Percentiles rank a stretch among this genome's conserved stretches.
Conservation (phyloP, 2,888 invertebrate genomes). For the Glaucopsyche alexis region DNA sequence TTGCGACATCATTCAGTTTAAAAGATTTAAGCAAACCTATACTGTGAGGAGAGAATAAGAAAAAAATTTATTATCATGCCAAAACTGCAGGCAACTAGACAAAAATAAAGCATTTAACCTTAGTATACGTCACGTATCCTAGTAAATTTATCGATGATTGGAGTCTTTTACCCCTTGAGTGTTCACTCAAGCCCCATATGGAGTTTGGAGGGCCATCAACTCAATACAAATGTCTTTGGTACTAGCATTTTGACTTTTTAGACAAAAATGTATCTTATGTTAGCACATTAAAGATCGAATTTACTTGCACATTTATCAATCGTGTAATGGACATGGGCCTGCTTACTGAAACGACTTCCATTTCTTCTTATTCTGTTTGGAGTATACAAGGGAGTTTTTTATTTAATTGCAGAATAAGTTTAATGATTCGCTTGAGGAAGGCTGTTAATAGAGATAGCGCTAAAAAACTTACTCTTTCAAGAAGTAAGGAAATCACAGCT, state of each 20-base stretch:
- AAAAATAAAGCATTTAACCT: background rate
- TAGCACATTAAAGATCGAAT: background rate
- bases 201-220: constrained; percentile 33
- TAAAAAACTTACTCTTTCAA: too few relatives aligned
- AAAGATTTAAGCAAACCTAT: too few relatives aligned
- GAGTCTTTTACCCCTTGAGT: constrained; percentile 30
- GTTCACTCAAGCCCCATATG: constrained; percentile 32
- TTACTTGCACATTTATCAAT: background rate
- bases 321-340: constrained; percentile 8
- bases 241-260: background rate
- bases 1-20: too few relatives aligned
- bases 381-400: background rate
- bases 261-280: background rate
- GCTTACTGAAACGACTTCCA: background rate
- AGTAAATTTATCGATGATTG: constrained; percentile 31
- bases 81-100: too few relatives aligned
- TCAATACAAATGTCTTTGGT: constrained; percentile 36
- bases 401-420: background rate
- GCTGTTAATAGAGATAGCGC: too few relatives aligned
- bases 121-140: constrained; percentile 28
- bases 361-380: background rate
- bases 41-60: too few relatives aligned
- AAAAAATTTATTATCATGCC: too few relatives aligned
- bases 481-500: too few relatives aligned
- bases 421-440: background rate